phyloP scores from a whole-genome alignment of 1,140 invertebrate species.

The Lamellibrachia luymesi region DNA sequence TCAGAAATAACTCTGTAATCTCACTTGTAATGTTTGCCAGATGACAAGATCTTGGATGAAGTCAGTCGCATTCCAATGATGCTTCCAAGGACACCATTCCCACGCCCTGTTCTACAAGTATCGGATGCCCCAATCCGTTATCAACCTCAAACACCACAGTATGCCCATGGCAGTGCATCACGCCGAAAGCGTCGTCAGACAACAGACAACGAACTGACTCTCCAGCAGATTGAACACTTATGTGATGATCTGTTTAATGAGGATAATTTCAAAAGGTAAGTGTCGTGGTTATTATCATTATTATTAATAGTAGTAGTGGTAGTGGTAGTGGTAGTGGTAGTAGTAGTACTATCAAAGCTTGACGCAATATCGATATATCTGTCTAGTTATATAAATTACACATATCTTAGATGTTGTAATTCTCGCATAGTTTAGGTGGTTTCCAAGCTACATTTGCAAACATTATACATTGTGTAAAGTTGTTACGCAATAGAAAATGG shows the following conservation, averaged over 20 bases:
- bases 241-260: neutral
- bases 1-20: neutral
- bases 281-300: neutral
- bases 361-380: neutral
- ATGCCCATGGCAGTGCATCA: neutral
- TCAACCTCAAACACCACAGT: neutral
- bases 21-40: neutral
- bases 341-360: neutral
- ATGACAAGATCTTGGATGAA: neutral
- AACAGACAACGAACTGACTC: neutral
- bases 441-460: neutral
- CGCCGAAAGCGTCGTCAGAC: neutral
- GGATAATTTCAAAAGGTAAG: neutral
- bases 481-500: neutral
- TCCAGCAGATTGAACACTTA: neutral
- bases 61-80: neutral
- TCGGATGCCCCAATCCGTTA: neutral
- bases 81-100: neutral
- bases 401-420: neutral
- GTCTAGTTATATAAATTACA: neutral
- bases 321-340: neutral
- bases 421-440: neutral
- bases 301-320: neutral
- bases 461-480: neutral
- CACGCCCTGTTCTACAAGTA: neutral